Percentiles rank a stretch among this genome's conserved stretches.
Conservation (phyloP, 2,888 invertebrate species). For the Dolomedes plantarius region DNA sequence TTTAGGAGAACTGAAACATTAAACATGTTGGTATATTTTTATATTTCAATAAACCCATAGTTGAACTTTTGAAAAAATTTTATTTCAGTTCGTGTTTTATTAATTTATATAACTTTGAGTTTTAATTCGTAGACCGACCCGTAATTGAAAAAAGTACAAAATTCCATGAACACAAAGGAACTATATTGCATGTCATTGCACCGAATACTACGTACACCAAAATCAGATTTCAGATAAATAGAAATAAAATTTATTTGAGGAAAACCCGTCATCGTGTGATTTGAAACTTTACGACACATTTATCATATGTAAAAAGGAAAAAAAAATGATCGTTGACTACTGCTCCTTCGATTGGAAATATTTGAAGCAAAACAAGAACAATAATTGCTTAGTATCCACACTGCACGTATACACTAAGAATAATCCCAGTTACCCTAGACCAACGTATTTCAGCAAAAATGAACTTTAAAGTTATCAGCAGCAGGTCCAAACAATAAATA, state of each 20-base stretch:
- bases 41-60: too few relatives aligned
- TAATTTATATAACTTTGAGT: too few relatives aligned
- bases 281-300: background rate
- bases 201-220: slow-evolving; percentile 4
- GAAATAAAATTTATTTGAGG: background rate
- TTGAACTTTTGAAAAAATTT: too few relatives aligned
- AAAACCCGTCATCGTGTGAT: background rate
- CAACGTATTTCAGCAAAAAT: background rate
- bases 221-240: background rate
- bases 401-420: background rate
- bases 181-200: slow-evolving; percentile 2
- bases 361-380: slow-evolving; percentile 17
- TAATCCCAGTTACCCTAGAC: background rate
- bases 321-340: slow-evolving; percentile 26
- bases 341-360: slow-evolving; percentile 3
- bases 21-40: too few relatives aligned
- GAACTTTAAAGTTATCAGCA: background rate
- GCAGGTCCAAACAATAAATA: background rate
- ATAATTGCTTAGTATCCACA: slow-evolving; percentile 62
- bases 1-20: too few relatives aligned
- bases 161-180: background rate
- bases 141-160: too few relatives aligned
- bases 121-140: too few relatives aligned
- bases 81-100: too few relatives aligned
- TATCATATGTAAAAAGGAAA: background rate